Conservation (phyloP, 2,113 vertebrate species). For the Nettapus auritus region DNA sequence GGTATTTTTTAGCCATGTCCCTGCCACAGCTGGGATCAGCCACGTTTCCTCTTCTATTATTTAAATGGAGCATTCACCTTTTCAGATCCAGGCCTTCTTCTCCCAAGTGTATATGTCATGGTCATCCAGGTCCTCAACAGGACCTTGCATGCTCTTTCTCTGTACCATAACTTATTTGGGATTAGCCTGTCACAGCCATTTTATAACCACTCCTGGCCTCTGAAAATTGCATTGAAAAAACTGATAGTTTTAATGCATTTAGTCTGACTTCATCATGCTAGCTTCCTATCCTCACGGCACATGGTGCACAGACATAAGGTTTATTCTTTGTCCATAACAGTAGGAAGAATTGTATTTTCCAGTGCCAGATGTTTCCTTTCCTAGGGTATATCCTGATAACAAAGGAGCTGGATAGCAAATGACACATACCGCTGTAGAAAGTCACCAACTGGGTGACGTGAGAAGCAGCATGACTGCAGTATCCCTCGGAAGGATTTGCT, state of each 20-base stretch:
- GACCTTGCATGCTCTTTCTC: background rate
- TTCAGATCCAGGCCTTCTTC: background rate
- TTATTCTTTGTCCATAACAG: background rate
- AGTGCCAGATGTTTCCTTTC: background rate
- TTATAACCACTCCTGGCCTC: background rate
- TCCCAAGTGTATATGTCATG: background rate
- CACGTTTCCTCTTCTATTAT: background rate
- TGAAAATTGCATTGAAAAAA: background rate
- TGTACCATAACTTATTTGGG: background rate
- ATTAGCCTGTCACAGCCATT: background rate
- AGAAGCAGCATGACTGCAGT: rapidly evolving
- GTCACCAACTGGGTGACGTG: rapidly evolving
- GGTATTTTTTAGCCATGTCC: background rate
- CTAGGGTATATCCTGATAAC: background rate
- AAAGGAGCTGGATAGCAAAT: background rate
- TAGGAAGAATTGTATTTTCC: background rate
- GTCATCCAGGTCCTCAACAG: background rate
- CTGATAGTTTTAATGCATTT: background rate
- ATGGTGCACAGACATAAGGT: background rate
- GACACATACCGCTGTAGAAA: rapidly evolving
- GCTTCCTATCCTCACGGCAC: background rate
- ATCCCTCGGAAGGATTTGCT: background rate
- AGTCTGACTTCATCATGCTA: background rate
- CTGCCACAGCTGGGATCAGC: background rate
- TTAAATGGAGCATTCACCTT: background rate